These are phyloP conservation scores for Chondrosia reniformis DNA, from an alignment of 37 sponge, comb jelly and placozoan genomes.

Conservation along the genomic window DNA sequence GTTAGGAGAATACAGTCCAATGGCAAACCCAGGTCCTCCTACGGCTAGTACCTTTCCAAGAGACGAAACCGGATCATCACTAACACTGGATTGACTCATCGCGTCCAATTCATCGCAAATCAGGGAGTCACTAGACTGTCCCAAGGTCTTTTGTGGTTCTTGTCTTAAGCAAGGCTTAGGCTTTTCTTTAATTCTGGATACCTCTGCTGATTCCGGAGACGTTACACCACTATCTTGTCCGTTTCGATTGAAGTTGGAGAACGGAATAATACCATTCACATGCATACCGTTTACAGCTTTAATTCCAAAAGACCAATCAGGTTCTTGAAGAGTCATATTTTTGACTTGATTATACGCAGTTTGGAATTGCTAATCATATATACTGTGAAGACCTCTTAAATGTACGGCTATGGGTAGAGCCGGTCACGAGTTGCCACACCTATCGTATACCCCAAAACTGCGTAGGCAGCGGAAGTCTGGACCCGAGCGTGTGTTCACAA, in stretches of 20 bases:
- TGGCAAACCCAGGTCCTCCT: slow-evolving; percentile 61
- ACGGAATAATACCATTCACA: neutral
- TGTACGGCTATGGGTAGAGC: no score
- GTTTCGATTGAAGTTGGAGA: neutral
- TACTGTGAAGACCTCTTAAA: no score
- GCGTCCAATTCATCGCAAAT: neutral
- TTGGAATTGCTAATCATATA: no score
- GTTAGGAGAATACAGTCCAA: slow-evolving; percentile 26
- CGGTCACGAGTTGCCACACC: no score
- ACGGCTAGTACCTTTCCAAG: slow-evolving; percentile 26
- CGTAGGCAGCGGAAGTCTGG: no score
- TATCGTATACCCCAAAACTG: no score
- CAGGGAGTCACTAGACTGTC: neutral
- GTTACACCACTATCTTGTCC: slow-evolving; percentile 2
- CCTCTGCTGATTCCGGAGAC: neutral
- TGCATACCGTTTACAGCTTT: neutral
- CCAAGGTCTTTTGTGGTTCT: neutral
- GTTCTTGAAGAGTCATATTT: neutral
- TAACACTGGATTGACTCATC: neutral
- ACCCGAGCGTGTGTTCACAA: no score
- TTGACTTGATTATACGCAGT: neutral
- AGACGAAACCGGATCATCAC: neutral
- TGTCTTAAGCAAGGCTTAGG: neutral
- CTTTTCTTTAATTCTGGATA: neutral
- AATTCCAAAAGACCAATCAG: neutral